Conservation (phyloP, 1,140 invertebrate genomes). For the Archegozetes longisetosus region DNA sequence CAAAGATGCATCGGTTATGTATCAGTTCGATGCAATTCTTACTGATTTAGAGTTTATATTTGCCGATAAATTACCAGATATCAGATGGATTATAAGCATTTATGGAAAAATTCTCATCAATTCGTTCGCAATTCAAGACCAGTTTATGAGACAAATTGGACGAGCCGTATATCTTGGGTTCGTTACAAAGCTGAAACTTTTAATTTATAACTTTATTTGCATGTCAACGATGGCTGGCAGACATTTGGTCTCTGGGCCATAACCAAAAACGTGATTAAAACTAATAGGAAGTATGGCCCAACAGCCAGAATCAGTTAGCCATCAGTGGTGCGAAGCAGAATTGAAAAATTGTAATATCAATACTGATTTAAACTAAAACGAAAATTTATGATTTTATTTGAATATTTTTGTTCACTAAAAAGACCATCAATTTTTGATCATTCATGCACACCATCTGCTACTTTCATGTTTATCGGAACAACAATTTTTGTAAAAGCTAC, state of each 20-base stretch:
- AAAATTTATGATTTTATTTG: not conserved
- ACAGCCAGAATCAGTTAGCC: too few relatives aligned
- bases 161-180: conserved; percentile 13
- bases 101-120: conserved; percentile 15
- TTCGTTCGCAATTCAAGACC: conserved; percentile 15
- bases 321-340: too few relatives aligned
- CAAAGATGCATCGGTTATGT: not conserved
- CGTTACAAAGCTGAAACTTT: not conserved
- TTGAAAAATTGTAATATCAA: too few relatives aligned
- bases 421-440: conserved; percentile 15
- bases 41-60: not conserved
- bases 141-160: not conserved
- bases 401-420: not conserved
- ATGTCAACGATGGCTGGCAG: too few relatives aligned
- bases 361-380: too few relatives aligned
- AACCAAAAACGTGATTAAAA: too few relatives aligned
- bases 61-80: not conserved
- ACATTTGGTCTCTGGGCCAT: too few relatives aligned
- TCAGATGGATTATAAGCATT: conserved; percentile 1
- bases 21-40: not conserved
- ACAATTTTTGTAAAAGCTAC: conserved; percentile 2
- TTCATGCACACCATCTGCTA: conserved; percentile 7
- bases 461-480: conserved; percentile 10
- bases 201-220: not conserved
- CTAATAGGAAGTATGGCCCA: too few relatives aligned